These are phyloP conservation scores for Acipenser oxyrinchus DNA, from an alignment of 2,797 vertebrate species.

Conservation along the genomic window DNA sequence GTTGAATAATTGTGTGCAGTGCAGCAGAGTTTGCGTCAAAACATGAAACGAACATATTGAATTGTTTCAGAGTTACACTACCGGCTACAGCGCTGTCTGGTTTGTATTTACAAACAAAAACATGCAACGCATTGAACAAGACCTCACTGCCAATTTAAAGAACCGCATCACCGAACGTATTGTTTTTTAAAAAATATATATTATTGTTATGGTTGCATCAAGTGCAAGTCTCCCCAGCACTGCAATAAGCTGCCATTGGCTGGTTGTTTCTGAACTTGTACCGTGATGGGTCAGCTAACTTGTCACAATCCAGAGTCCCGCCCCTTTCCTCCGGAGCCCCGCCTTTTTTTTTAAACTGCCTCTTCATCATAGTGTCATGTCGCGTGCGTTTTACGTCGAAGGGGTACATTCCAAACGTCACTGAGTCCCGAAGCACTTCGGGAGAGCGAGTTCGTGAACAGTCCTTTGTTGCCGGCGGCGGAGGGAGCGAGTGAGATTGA, in stretches of 20 bases:
- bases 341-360: background rate
- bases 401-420: background rate
- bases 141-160: background rate
- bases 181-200: background rate
- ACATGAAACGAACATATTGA: no score
- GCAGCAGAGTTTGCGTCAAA: no score
- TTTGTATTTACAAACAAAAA: no score
- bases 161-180: background rate
- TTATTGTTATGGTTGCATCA: slow-evolving; percentile 30
- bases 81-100: no score
- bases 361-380: no score
- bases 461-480: accelerated
- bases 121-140: background rate
- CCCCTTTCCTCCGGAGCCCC: slow-evolving; percentile 20
- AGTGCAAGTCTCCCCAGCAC: slow-evolving; percentile 5
- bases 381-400: no score
- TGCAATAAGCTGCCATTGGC: background rate
- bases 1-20: no score
- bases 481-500: no score
- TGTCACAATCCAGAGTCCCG: slow-evolving; percentile 4
- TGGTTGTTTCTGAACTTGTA: background rate
- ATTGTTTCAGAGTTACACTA: no score
- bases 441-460: slow-evolving; percentile 35
- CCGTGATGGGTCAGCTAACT: slow-evolving; percentile 35
- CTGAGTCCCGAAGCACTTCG: background rate